Evolutionary conservation across 2,113 vertebrate species (phyloP).

Genomic region (Amazona vittata): DNA sequence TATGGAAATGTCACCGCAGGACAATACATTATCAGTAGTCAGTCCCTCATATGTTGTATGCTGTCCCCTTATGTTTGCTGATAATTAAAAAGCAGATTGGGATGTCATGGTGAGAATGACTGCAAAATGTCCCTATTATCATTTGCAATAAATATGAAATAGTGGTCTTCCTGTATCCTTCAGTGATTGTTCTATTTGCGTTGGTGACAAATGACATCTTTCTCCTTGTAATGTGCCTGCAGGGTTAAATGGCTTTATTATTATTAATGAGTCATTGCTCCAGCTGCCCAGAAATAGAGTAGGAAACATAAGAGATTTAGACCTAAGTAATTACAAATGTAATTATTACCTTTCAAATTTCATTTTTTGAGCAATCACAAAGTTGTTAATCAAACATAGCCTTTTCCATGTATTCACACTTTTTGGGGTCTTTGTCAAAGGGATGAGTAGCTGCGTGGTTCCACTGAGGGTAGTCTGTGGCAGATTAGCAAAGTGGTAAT

Average conservation of each 20-base stretch:
- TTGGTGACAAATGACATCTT: slow-evolving; percentile 81
- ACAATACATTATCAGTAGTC: slow-evolving; percentile 52
- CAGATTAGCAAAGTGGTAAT: slow-evolving; percentile 38
- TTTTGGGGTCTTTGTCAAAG: slow-evolving; percentile 28
- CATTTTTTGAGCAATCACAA: slow-evolving; percentile 55
- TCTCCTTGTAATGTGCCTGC: slow-evolving; percentile 80
- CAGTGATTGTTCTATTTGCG: slow-evolving; percentile 76
- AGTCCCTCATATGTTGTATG: slow-evolving; percentile 18
- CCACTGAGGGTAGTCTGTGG: not conserved
- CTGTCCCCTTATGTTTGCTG: slow-evolving; percentile 67
- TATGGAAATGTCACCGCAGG: slow-evolving; percentile 61
- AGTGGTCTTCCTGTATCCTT: slow-evolving; percentile 73
- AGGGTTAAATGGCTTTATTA: slow-evolving; percentile 88
- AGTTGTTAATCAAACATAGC: slow-evolving; percentile 64
- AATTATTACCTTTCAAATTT: slow-evolving; percentile 85
- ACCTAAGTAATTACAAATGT: slow-evolving; percentile 84
- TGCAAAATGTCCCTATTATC: slow-evolving; percentile 59
- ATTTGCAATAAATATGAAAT: slow-evolving; percentile 75
- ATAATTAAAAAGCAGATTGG: slow-evolving; percentile 73
- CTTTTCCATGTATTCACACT: not conserved
- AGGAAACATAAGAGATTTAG: slow-evolving; percentile 77
- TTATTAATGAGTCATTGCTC: slow-evolving; percentile 84
- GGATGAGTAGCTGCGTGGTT: not conserved
- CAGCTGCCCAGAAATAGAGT: slow-evolving; percentile 64
- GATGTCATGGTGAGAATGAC: slow-evolving; percentile 62